Percentiles rank a stretch among this genome's conserved stretches.
These are phyloP conservation scores for Aphelenchoides fujianensis DNA, from an alignment of 1,140 invertebrate genomes.

Conservation along the genomic window DNA sequence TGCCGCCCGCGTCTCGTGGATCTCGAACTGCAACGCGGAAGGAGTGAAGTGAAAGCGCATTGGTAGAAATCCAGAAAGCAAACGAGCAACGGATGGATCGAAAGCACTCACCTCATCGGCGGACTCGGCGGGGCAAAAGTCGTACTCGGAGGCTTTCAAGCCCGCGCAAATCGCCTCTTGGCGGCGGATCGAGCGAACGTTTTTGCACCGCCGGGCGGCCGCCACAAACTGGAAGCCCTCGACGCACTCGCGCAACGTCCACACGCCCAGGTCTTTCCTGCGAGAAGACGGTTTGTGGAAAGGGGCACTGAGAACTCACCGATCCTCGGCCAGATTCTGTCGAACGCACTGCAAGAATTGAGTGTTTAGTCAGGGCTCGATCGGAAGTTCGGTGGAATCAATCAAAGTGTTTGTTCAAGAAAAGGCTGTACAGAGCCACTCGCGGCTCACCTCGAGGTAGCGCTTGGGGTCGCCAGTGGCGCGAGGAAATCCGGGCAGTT, in stretches of 20 bases:
- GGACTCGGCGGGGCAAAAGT: constrained; percentile 45
- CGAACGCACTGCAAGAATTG: no score
- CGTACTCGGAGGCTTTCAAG: constrained; percentile 46
- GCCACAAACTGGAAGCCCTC: constrained; percentile 57
- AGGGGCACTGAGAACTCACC: neutral
- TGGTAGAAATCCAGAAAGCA: no score
- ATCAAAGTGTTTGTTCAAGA: no score
- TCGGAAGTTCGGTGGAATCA: no score
- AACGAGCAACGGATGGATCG: neutral
- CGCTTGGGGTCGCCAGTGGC: constrained; percentile 51
- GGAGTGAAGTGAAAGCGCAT: neutral
- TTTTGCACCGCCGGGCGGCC: constrained; percentile 56
- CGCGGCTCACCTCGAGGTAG: no score
- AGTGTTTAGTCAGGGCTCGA: no score
- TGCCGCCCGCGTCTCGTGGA: constrained; percentile 47
- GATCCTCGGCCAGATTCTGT: neutral
- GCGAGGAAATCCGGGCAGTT: constrained; percentile 49
- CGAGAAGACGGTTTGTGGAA: constrained; percentile 12
- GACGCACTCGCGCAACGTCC: constrained; percentile 56
- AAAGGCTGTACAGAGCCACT: no score
- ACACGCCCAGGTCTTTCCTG: constrained; percentile 57
- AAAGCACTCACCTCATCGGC: constrained; percentile 28
- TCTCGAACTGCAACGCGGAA: constrained; percentile 41
- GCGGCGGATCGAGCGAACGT: constrained; percentile 47
- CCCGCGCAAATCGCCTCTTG: constrained; percentile 56